A percentile compares a stretch with the other conserved stretches of the same genome.
These are phyloP conservation scores for Falco peregrinus DNA, from an alignment of 2,797 vertebrate species.

Conservation along the genomic window DNA sequence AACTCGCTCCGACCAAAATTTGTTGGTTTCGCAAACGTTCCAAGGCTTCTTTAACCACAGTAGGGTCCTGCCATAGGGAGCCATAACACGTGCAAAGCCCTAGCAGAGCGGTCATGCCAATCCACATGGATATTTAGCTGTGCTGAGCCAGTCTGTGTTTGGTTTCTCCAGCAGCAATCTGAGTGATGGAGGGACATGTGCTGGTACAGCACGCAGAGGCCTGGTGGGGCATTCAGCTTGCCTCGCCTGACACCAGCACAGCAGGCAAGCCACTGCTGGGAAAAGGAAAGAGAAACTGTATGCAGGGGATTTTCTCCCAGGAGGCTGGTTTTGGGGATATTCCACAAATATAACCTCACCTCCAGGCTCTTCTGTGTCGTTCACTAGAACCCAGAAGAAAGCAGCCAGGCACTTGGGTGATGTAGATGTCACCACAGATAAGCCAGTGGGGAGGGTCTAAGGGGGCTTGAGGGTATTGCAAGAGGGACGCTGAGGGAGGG, in stretches of 20 bases:
- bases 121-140: neutral
- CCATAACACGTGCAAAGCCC: neutral
- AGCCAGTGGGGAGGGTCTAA: neutral
- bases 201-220: neutral
- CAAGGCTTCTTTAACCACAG: neutral
- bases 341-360: neutral
- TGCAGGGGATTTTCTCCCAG: neutral
- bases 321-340: neutral
- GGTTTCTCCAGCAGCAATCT: neutral
- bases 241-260: too few relatives aligned
- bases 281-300: neutral
- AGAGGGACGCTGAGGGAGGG: neutral
- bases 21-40: neutral
- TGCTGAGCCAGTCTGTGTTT: neutral
- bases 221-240: rapidly evolving
- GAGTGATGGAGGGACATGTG: neutral
- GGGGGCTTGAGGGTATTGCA: neutral
- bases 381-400: neutral
- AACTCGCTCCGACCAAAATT: neutral
- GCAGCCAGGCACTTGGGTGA: neutral
- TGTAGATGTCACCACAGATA: neutral
- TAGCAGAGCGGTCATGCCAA: neutral
- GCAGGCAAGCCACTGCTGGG: rapidly evolving
- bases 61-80: neutral
- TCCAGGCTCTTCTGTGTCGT: neutral